Evolutionary conservation across 2,113 vertebrate species (phyloP), one percentile per base, ranked within the genome.

Genomic region (Lichenostomus cassidix): DNA sequence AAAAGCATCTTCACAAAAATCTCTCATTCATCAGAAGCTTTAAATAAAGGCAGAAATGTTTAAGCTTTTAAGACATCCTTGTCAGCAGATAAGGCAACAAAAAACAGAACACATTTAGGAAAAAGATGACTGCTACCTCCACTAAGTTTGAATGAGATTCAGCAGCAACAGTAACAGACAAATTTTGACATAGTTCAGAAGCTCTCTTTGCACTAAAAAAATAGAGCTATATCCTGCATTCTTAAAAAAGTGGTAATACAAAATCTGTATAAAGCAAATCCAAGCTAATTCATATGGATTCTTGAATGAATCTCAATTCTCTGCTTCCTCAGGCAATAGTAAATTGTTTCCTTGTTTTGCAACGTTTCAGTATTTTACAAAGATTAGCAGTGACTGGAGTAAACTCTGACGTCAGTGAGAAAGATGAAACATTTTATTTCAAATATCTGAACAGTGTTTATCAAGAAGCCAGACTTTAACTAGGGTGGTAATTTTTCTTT

Each of bases 191-290:
- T 23, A 4, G 3, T n/a, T 89, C 35, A 68, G 42, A 33, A 63
- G 3, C 8, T 42, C 25, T 64, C 12, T 52, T 90, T 88, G 35
- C 42, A 28, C 22, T 70, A 44, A 63, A 52, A 44, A 31, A 29
- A 20, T 0, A 39, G 55, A 19, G 2, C 3, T 64, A 2, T 53
- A 10, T 4, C 1, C 13, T 35, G 2, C 15, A 29, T 50, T 83
- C 11, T 23, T 58, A n/a, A 76, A 71, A 24, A 80, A 42, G 12
- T n/a, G 2, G 1, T 33, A 55, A 78, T 59, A 44, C 3, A 56
- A 90, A 52, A 22, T 20, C 29, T 20, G 3, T 47, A 27, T 24
- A 27, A 83, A 80, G 4, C 1, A 81, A 80, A 78, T 55, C 5
- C 20, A 27, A 69, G 25, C 3, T 24, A 60, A 55, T 53, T 70